phyloP scores from a whole-genome alignment of 2,113 vertebrate species.

The Microcebus tavaratra region DNA sequence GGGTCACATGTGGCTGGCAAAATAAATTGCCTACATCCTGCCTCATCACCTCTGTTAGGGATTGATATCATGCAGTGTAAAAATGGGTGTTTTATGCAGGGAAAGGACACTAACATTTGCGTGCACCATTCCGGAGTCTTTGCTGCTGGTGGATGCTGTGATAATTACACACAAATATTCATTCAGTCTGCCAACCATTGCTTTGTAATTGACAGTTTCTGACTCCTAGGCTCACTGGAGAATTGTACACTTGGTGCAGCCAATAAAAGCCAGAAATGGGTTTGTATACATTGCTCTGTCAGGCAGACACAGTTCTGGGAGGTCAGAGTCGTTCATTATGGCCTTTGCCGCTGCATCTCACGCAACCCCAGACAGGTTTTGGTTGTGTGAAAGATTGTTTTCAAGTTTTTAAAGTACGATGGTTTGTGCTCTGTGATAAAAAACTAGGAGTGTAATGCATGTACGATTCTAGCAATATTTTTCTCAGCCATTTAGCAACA shows the following conservation, averaged over 20 bases:
- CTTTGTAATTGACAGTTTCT: constrained; percentile 68
- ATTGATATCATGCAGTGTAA: constrained; percentile 52
- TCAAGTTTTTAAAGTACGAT: constrained; percentile 12
- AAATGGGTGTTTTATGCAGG: constrained; percentile 68
- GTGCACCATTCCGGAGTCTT: not conserved
- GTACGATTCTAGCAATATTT: constrained; percentile 36
- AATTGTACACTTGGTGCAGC: constrained; percentile 59
- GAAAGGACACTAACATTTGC: constrained; percentile 57
- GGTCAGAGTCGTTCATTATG: constrained; percentile 49
- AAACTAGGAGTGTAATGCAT: not conserved
- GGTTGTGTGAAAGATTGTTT: constrained; percentile 16
- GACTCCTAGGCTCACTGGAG: constrained; percentile 39
- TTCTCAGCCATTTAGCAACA: constrained; percentile 32
- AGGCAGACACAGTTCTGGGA: constrained; percentile 45
- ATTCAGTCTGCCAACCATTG: constrained; percentile 49
- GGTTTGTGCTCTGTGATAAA: constrained; percentile 34
- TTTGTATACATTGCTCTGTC: constrained; percentile 51
- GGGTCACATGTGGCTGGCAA: constrained; percentile 45
- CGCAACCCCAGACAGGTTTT: not conserved
- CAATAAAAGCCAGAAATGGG: constrained; percentile 12
- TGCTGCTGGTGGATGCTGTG: constrained; percentile 44
- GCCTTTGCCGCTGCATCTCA: constrained; percentile 20
- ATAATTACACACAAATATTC: constrained; percentile 73
- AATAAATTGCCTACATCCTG: constrained; percentile 65
- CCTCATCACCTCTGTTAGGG: constrained; percentile 48